Percentiles rank a stretch among this genome's conserved stretches.
Evolutionary conservation across 2,797 vertebrate species (phyloP).

Genomic region (Siniperca undulata): DNA sequence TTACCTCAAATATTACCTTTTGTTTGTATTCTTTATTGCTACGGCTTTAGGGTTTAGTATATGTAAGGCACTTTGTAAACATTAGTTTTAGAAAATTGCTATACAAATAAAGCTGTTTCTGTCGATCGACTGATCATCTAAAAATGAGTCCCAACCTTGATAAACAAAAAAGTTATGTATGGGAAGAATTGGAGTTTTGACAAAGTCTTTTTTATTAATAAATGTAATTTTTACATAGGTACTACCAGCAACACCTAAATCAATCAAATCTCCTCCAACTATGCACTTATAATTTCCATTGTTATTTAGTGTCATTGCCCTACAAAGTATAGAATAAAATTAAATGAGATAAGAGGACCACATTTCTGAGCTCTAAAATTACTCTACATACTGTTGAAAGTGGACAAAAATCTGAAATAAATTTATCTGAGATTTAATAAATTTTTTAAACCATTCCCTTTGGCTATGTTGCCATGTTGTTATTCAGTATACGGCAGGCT

Average conservation of each 20-base stretch:
- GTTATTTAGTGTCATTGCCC: not conserved
- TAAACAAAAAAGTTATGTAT: not conserved
- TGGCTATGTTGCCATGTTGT: conserved; percentile 25
- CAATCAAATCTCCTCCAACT: not conserved
- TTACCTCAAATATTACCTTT: too few relatives aligned
- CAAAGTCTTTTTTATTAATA: too few relatives aligned
- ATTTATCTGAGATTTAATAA: conserved; percentile 3
- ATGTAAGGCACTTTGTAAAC: too few relatives aligned
- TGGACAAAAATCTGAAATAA: not conserved
- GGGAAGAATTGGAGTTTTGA: not conserved
- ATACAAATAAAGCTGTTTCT: too few relatives aligned
- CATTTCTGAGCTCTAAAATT: not conserved
- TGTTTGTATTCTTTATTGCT: too few relatives aligned
- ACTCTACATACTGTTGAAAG: not conserved
- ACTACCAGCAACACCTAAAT: not conserved
- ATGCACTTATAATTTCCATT: not conserved
- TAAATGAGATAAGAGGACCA: not conserved
- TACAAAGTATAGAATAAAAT: conserved; percentile 10
- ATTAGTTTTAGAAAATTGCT: too few relatives aligned
- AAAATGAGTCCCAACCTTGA: not conserved
- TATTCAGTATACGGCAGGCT: conserved; percentile 14
- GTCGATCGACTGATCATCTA: not conserved
- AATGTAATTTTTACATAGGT: not conserved
- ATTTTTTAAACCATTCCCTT: conserved; percentile 26
- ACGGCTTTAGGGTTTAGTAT: too few relatives aligned